Evolutionary conservation across 2,797 vertebrate genomes (phyloP).

Genomic region (Gobio occitaniae): DNA sequence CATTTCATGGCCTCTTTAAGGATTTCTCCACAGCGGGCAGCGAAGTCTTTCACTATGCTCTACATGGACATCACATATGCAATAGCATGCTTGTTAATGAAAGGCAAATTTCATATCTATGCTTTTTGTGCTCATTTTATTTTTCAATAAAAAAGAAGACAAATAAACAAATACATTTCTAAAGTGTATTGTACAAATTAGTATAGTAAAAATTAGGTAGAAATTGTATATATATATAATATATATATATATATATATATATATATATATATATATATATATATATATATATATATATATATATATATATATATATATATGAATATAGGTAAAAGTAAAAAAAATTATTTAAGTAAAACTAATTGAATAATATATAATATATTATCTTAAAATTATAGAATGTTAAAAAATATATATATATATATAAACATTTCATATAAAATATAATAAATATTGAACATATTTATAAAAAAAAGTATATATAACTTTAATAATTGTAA

Average conservation of each 20-base stretch:
- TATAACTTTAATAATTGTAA: background rate
- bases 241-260: too few relatives aligned
- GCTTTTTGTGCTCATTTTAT: background rate
- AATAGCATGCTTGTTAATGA: background rate
- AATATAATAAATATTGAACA: background rate
- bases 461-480: too few relatives aligned
- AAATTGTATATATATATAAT: too few relatives aligned
- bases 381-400: too few relatives aligned
- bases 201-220: background rate
- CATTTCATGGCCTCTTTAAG: constrained; percentile 99
- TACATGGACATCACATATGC: constrained; percentile 59
- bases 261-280: too few relatives aligned
- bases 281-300: too few relatives aligned
- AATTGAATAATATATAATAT: too few relatives aligned
- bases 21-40: constrained; percentile 97
- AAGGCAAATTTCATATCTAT: background rate
- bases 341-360: too few relatives aligned
- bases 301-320: too few relatives aligned
- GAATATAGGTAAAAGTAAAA: too few relatives aligned
- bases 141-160: background rate
- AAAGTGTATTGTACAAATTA: too few relatives aligned
- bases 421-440: background rate
- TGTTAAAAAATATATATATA: too few relatives aligned
- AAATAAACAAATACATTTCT: background rate
- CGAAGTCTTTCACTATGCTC: constrained; percentile 99